A percentile compares a stretch with the other conserved stretches of the same genome.
phyloP scores from a whole-genome alignment of 1,140 invertebrate genomes.

The Harlomillsia oculata region DNA sequence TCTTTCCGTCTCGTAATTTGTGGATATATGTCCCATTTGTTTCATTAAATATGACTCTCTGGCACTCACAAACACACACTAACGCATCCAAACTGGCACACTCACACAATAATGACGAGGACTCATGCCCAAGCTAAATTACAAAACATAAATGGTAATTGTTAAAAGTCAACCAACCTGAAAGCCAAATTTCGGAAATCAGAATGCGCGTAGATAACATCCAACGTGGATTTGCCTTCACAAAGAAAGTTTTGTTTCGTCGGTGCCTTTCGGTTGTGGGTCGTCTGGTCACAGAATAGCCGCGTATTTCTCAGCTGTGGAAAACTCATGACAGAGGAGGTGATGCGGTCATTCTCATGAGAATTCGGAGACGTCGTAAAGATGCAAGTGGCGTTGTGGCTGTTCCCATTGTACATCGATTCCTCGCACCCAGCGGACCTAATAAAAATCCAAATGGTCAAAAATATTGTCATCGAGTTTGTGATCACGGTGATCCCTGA shows the following conservation, averaged over 20 bases:
- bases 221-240: slow-evolving; percentile 49
- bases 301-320: slow-evolving; percentile 36
- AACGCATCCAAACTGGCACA: too few relatives aligned
- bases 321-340: slow-evolving; percentile 50
- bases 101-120: too few relatives aligned
- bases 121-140: too few relatives aligned
- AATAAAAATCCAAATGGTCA: slow-evolving; percentile 19
- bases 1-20: too few relatives aligned
- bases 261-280: slow-evolving; percentile 52
- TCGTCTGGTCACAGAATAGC: slow-evolving; percentile 51
- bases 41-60: too few relatives aligned
- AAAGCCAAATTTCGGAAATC: slow-evolving; percentile 45
- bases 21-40: too few relatives aligned
- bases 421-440: slow-evolving; percentile 35
- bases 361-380: slow-evolving; percentile 13
- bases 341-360: slow-evolving; percentile 37
- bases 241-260: slow-evolving; percentile 61
- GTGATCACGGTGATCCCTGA: too few relatives aligned
- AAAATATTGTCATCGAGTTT: too few relatives aligned
- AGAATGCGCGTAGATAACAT: slow-evolving; percentile 50
- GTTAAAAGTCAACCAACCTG: slow-evolving; percentile 20
- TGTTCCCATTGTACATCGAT: slow-evolving; percentile 14
- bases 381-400: slow-evolving; percentile 16
- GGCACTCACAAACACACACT: too few relatives aligned
- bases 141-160: too few relatives aligned